Evolutionary conservation across 2,797 vertebrate genomes (phyloP).

Genomic region (Spondyliosoma cantharus): DNA sequence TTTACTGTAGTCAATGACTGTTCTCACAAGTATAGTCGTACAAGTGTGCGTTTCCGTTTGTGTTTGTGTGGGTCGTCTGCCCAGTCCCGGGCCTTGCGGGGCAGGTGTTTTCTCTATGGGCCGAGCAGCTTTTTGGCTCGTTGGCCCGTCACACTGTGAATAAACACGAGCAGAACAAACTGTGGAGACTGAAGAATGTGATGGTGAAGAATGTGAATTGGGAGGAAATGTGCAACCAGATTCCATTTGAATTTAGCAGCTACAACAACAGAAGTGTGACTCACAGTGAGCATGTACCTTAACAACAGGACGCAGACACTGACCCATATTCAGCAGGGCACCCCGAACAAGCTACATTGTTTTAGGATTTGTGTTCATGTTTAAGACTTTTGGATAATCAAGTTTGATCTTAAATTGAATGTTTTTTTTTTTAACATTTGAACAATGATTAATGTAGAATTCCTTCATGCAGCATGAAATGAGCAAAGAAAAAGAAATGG

Average conservation of each 20-base stretch:
- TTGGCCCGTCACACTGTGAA: slow-evolving; percentile 63
- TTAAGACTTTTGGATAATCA: not conserved
- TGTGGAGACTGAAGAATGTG: slow-evolving; percentile 74
- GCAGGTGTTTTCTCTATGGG: slow-evolving; percentile 83
- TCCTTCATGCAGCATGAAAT: not conserved
- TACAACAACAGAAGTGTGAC: slow-evolving; percentile 29
- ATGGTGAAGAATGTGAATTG: slow-evolving; percentile 60
- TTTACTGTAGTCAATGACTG: slow-evolving; percentile 18
- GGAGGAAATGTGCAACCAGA: slow-evolving; percentile 56
- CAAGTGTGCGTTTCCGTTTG: slow-evolving; percentile 32
- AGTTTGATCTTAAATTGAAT: not conserved
- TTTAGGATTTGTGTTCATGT: not conserved
- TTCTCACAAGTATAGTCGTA: slow-evolving; percentile 43
- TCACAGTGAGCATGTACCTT: slow-evolving; percentile 8
- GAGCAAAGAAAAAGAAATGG: not conserved
- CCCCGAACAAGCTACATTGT: not conserved
- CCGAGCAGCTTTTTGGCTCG: slow-evolving; percentile 72
- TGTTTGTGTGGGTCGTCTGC: slow-evolving; percentile 46
- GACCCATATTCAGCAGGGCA: slow-evolving; percentile 46
- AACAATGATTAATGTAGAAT: not conserved
- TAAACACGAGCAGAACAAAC: slow-evolving; percentile 78
- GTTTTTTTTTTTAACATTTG: not conserved
- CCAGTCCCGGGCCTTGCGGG: slow-evolving; percentile 50
- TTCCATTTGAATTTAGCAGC: slow-evolving; percentile 40
- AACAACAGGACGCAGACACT: slow-evolving; percentile 32